Conservation (phyloP, 2,888 invertebrate species). For the Cremastobaeus sp. region DNA sequence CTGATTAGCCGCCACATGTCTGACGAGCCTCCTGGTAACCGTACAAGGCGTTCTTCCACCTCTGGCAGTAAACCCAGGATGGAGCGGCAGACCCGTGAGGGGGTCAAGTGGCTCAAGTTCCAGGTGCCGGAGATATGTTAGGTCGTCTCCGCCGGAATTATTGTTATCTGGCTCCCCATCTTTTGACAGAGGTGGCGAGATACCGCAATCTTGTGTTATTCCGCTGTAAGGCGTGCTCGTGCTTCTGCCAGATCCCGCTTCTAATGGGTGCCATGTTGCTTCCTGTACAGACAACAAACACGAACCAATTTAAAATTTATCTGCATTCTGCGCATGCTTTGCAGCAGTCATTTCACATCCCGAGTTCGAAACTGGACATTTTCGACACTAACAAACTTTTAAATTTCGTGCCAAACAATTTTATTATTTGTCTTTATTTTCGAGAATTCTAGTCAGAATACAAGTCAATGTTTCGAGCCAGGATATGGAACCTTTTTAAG, state of each 20-base stretch:
- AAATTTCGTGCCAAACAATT: no score
- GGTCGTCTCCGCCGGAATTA: conserved; percentile 75
- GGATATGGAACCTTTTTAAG: no score
- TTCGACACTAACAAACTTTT: no score
- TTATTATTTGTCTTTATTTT: no score
- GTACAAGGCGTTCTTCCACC: conserved; percentile 91
- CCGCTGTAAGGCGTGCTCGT: conserved; percentile 77
- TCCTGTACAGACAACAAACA: conserved; percentile 68
- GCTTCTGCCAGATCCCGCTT: conserved; percentile 75
- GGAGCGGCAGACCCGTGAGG: conserved; percentile 79
- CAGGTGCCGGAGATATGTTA: conserved; percentile 82
- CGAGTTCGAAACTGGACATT: no score
- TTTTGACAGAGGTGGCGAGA: conserved; percentile 71
- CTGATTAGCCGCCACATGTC: conserved; percentile 72
- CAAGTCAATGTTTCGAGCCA: no score
- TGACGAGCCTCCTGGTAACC: conserved; percentile 83
- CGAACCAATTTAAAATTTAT: no score
- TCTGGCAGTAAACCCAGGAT: conserved; percentile 80
- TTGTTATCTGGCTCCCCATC: conserved; percentile 76
- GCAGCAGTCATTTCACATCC: no score
- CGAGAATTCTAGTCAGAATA: no score
- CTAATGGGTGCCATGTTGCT: conserved; percentile 78
- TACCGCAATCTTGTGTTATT: conserved; percentile 72
- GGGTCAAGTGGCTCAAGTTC: conserved; percentile 88
- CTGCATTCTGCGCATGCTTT: no score